Conservation (phyloP, 2,888 invertebrate genomes). For the Chymomyza amoena region DNA sequence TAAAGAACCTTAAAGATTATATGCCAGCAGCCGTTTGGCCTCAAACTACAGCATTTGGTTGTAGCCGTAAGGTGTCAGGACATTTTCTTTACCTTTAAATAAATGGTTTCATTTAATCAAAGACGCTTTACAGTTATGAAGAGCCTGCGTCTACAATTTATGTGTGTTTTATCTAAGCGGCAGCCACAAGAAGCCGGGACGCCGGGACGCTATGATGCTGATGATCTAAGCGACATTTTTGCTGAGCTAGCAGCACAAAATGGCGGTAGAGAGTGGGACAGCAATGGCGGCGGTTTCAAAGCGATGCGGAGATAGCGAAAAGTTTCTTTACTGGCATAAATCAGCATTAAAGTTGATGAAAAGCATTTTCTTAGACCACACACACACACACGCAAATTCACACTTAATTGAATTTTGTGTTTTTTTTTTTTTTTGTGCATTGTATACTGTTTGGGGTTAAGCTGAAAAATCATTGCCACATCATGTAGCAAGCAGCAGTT, state of each 20-base stretch:
- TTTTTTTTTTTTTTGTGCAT: background rate
- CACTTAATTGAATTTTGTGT: constrained; percentile 13
- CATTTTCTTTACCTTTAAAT: constrained; percentile 66
- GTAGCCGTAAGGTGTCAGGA: constrained; percentile 46
- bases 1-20: background rate
- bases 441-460: constrained; percentile 11
- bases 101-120: constrained; percentile 73
- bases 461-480: constrained; percentile 17
- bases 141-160: constrained; percentile 47
- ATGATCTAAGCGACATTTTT: background rate
- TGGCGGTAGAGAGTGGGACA: background rate
- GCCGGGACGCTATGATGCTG: background rate
- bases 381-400: constrained; percentile 13
- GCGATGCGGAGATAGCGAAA: background rate
- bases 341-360: constrained; percentile 55
- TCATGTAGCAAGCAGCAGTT: constrained; percentile 18
- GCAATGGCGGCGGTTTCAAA: background rate
- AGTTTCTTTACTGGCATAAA: constrained; percentile 45
- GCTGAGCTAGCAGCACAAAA: background rate
- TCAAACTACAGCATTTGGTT: background rate
- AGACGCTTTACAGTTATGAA: constrained; percentile 52
- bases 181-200: constrained; percentile 9
- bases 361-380: constrained; percentile 15
- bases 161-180: constrained; percentile 41
- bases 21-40: background rate